Conservation (phyloP, 2,888 invertebrate species). For the Calameuta idolon region DNA sequence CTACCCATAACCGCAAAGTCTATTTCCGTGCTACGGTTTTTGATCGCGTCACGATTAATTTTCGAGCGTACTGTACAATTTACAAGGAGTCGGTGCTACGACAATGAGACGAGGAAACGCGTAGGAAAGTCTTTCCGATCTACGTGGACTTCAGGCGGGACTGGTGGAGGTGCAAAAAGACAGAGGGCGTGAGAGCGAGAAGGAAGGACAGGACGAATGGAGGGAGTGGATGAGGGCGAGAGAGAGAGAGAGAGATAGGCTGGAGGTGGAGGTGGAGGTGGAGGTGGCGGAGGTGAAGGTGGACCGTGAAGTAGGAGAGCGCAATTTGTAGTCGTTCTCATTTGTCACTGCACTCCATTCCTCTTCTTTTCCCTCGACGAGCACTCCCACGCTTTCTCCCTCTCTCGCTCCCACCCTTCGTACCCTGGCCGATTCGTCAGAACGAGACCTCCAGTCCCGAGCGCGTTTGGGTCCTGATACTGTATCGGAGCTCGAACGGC, state of each 20-base stretch:
- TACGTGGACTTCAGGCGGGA: no score
- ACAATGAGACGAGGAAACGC: no score
- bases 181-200: neutral
- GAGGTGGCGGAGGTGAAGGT: constrained; percentile 49
- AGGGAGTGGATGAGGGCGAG: constrained; percentile 28
- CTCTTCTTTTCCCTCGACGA: constrained; percentile 4
- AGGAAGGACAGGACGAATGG: neutral
- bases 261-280: constrained; percentile 5
- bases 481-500: neutral
- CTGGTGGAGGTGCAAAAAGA: neutral
- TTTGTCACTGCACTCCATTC: constrained; percentile 57
- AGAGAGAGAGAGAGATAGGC: constrained; percentile 25
- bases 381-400: constrained; percentile 15
- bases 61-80: no score
- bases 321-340: constrained; percentile 62
- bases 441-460: neutral
- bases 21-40: no score
- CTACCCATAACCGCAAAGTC: no score
- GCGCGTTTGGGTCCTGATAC: neutral
- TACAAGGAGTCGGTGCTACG: no score
- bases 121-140: no score
- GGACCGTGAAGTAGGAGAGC: constrained; percentile 56
- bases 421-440: constrained; percentile 9
- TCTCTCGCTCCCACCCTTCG: constrained; percentile 20
- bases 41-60: no score